Percentiles rank a stretch among this genome's conserved stretches.
Evolutionary conservation across 1,140 invertebrate genomes (phyloP).

Genomic region (Wiebesia pumilae): DNA sequence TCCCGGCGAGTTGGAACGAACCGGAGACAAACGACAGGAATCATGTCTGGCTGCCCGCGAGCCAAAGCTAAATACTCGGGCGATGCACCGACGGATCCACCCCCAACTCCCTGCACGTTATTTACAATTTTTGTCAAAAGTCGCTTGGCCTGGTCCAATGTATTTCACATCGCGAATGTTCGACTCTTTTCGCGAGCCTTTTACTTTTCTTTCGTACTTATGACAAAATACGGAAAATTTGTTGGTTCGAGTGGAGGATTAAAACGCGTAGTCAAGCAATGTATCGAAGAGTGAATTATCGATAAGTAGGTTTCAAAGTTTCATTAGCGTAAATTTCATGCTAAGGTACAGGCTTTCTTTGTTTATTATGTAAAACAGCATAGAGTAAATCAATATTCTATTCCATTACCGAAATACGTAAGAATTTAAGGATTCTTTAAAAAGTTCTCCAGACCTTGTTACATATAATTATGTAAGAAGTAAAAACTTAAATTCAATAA

Average conservation of each 20-base stretch:
- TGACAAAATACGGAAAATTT: neutral
- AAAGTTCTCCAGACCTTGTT: too few relatives aligned
- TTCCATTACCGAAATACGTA: neutral
- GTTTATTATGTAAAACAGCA: neutral
- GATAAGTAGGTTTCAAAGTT: neutral
- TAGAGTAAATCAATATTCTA: neutral
- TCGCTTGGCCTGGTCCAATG: neutral
- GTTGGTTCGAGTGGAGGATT: neutral
- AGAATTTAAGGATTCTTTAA: too few relatives aligned
- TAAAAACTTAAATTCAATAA: neutral
- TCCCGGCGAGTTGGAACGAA: constrained; percentile 65
- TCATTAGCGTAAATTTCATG: too few relatives aligned
- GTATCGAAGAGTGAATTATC: neutral
- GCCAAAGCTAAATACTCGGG: constrained; percentile 43
- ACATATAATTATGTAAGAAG: too few relatives aligned
- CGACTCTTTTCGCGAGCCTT: neutral
- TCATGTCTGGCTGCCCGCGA: constrained; percentile 72
- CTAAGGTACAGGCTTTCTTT: too few relatives aligned
- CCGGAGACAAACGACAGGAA: constrained; percentile 74
- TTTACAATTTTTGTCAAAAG: neutral
- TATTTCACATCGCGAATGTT: neutral
- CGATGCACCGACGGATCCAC: constrained; percentile 3
- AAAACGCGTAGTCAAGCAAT: too few relatives aligned
- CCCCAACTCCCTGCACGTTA: constrained; percentile 10
- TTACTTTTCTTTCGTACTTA: neutral